Conservation (phyloP, 2,888 invertebrate genomes). For the Hyalella azteca region DNA sequence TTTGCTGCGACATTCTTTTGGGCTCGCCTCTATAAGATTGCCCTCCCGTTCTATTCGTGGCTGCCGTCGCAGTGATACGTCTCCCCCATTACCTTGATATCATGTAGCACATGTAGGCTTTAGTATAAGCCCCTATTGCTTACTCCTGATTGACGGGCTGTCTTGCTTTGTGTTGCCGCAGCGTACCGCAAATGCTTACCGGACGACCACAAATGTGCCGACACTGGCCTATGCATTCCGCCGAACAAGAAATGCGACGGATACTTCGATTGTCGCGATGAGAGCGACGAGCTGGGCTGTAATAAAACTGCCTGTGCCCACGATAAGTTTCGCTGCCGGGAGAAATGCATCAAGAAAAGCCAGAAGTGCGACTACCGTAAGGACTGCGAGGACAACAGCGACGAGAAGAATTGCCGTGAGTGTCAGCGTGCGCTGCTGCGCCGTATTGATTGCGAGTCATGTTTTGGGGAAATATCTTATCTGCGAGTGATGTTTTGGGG, state of each 20-base stretch:
- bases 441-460: no score
- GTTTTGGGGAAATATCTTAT: no score
- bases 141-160: no score
- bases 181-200: conserved; percentile 86
- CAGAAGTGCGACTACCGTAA: conserved; percentile 93
- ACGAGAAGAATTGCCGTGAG: conserved; percentile 59
- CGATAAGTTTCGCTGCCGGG: conserved; percentile 59
- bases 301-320: conserved; percentile 60
- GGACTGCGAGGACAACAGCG: conserved; percentile 74
- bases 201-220: conserved; percentile 83
- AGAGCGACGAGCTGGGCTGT: conserved; percentile 62
- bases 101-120: no score
- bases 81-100: no score
- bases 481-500: no score
- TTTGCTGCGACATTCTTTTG: no score
- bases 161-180: conserved; percentile 66
- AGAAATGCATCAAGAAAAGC: conserved; percentile 76
- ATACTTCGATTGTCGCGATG: conserved; percentile 77
- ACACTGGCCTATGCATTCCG: conserved; percentile 81
- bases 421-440: conserved; percentile 5
- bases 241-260: conserved; percentile 91
- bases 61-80: no score
- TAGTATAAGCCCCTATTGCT: no score
- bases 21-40: no score
- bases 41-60: no score